Evolutionary conservation across 1,140 invertebrate genomes (phyloP).

Genomic region (Dryas iulia): DNA sequence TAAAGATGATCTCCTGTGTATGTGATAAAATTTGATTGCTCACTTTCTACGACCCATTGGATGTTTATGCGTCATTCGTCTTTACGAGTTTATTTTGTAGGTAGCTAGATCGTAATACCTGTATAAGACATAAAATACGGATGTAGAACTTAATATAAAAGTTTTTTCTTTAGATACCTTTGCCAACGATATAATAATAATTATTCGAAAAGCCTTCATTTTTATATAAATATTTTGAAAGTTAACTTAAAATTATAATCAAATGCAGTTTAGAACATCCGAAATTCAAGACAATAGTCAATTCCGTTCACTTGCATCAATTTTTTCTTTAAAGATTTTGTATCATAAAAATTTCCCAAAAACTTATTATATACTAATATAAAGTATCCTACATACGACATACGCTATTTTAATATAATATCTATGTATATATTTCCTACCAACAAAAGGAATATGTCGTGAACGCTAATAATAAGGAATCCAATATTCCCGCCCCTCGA

Average conservation of each 20-base stretch:
- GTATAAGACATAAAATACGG: neutral
- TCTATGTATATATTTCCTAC: neutral
- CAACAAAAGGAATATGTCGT: neutral
- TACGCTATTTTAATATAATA: neutral
- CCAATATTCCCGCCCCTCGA: conserved; percentile 53
- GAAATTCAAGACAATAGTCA: too few relatives aligned
- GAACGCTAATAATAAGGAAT: conserved; percentile 39
- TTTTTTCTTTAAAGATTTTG: too few relatives aligned
- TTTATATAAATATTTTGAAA: too few relatives aligned
- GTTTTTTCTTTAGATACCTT: neutral
- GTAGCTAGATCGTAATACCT: neutral
- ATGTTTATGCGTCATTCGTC: conserved; percentile 6
- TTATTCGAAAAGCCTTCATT: too few relatives aligned
- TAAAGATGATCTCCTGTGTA: neutral
- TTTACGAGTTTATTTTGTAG: conserved; percentile 4
- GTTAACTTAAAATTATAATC: too few relatives aligned
- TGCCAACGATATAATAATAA: too few relatives aligned
- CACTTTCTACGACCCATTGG: neutral
- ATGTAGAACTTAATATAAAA: neutral
- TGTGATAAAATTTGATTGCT: conserved; percentile 7
- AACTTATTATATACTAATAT: neutral
- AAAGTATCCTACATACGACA: neutral
- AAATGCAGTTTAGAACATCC: too few relatives aligned
- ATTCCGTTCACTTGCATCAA: too few relatives aligned
- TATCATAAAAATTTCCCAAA: too few relatives aligned